phyloP scores from a whole-genome alignment of 1,140 invertebrate species.

The Armadillidium nasatum region DNA sequence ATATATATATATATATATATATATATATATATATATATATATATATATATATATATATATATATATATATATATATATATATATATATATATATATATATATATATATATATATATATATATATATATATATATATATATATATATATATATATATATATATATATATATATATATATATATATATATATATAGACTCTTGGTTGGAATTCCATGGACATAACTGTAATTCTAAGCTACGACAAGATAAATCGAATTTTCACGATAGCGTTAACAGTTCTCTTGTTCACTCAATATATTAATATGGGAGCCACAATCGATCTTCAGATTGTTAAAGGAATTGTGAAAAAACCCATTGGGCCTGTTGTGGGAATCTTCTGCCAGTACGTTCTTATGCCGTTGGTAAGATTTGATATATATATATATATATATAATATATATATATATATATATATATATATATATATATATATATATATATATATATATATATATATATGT shows the following conservation, averaged over 20 bases:
- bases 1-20: no score
- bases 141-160: slow-evolving; percentile 13
- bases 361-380: slow-evolving; percentile 49
- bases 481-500: background rate
- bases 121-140: slow-evolving; percentile 10
- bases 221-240: slow-evolving; percentile 13
- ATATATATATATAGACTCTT: background rate
- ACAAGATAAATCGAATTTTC: slow-evolving; percentile 18
- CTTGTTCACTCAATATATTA: slow-evolving; percentile 36
- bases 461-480: slow-evolving; percentile 6
- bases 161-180: slow-evolving; percentile 4
- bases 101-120: slow-evolving; percentile 14
- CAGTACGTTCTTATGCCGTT: slow-evolving; percentile 52
- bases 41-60: no score
- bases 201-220: background rate
- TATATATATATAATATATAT: background rate
- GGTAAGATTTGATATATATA: no score
- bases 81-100: slow-evolving; percentile 16
- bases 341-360: slow-evolving; percentile 48
- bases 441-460: slow-evolving; percentile 6
- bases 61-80: slow-evolving; percentile 18
- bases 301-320: slow-evolving; percentile 51
- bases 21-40: no score
- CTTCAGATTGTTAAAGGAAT: slow-evolving; percentile 49
- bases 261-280: slow-evolving; percentile 10